These are phyloP conservation scores for Phenganax subtilis DNA, from an alignment of 92 coral and sea anemone species.

Conservation along the genomic window DNA sequence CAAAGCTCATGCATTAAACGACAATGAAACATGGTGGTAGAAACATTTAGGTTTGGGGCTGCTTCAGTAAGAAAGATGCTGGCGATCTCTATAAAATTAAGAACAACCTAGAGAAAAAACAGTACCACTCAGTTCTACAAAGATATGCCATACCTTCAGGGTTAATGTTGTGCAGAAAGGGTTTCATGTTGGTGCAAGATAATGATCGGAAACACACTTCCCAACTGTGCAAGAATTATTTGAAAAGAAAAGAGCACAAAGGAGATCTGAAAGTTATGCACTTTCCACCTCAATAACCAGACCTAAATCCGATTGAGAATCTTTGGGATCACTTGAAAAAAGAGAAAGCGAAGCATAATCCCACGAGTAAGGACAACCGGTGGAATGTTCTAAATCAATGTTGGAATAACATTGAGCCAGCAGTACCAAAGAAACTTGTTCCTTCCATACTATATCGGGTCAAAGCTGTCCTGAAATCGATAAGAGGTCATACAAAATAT, in stretches of 20 bases:
- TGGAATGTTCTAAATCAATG: neutral
- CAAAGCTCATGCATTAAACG: neutral
- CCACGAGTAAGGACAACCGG: neutral
- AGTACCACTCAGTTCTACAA: neutral
- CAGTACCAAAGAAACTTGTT: slow-evolving; percentile 4
- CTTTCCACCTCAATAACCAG: neutral
- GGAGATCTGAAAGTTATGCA: no score
- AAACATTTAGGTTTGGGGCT: neutral
- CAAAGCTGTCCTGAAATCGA: neutral
- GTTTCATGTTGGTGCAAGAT: no score
- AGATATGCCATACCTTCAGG: no score
- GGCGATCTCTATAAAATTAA: neutral
- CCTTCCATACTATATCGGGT: neutral
- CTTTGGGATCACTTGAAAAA: no score
- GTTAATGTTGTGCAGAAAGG: no score
- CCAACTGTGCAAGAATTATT: no score
- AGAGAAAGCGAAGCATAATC: neutral
- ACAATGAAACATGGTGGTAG: neutral
- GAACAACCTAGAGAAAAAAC: neutral
- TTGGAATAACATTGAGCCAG: slow-evolving; percentile 12
- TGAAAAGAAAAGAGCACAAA: no score
- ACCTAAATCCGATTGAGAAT: neutral
- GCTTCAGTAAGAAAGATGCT: neutral
- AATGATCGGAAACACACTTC: no score
- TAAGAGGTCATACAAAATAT: slow-evolving; percentile 22